Percentiles rank a stretch among this genome's conserved stretches.
Evolutionary conservation across 2,888 invertebrate species (phyloP).

Genomic region (Conomelus anceps): DNA sequence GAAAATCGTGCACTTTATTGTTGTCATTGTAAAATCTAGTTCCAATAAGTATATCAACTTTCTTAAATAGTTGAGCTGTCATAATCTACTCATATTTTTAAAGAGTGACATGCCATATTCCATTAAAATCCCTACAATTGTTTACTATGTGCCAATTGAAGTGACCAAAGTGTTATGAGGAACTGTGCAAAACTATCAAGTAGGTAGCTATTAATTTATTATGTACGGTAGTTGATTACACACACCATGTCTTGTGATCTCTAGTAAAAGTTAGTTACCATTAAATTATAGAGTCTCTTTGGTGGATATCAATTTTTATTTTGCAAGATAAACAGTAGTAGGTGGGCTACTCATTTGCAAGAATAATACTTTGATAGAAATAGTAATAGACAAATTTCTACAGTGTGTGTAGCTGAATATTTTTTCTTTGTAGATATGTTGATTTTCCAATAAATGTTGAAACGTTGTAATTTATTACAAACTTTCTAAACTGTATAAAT

Average conservation of each 20-base stretch:
- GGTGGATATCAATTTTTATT: not conserved
- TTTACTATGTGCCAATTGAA: constrained; percentile 1
- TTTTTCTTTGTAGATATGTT: too few relatives aligned
- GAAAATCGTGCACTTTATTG: too few relatives aligned
- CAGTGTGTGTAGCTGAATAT: too few relatives aligned
- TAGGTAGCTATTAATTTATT: not conserved
- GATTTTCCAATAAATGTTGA: too few relatives aligned
- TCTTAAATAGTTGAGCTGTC: not conserved
- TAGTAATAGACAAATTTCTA: too few relatives aligned
- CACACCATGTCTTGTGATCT: not conserved
- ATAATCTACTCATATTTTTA: not conserved
- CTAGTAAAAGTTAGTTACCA: not conserved
- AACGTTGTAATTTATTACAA: too few relatives aligned
- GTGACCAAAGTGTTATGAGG: constrained; percentile 6
- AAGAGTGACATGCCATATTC: not conserved
- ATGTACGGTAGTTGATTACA: not conserved
- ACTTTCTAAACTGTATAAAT: too few relatives aligned
- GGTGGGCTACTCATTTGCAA: too few relatives aligned
- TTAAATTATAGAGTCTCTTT: not conserved
- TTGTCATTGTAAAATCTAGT: too few relatives aligned
- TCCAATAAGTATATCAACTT: too few relatives aligned
- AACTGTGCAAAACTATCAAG: not conserved
- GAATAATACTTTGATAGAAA: too few relatives aligned
- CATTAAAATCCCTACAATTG: not conserved
- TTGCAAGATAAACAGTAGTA: too few relatives aligned